These are phyloP conservation scores for Choristoneura fumiferana DNA, from an alignment of 1,140 invertebrate species.

Conservation along the genomic window DNA sequence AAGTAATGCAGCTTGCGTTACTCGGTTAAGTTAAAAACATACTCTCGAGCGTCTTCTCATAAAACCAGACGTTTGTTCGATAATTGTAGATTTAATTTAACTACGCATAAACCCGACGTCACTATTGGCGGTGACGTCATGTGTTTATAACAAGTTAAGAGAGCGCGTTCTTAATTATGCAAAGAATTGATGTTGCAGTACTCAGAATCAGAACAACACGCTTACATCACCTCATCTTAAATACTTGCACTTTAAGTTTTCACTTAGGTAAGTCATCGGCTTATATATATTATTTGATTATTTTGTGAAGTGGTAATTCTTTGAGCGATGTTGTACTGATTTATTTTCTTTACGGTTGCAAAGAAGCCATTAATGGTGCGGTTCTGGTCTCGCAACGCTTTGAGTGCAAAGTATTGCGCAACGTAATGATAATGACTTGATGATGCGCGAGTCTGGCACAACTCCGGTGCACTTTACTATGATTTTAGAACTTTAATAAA, in stretches of 20 bases:
- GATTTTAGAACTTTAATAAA: neutral
- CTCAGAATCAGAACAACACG: neutral
- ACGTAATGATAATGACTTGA: no score
- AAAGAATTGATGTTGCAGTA: neutral
- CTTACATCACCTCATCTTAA: neutral
- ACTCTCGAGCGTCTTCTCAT: no score
- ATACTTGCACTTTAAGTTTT: slow-evolving; percentile 15
- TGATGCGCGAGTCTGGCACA: no score
- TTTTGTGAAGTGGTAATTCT: neutral
- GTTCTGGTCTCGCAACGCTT: neutral
- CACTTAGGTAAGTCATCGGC: slow-evolving; percentile 1
- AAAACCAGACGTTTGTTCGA: no score
- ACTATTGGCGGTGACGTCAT: no score
- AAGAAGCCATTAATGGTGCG: neutral
- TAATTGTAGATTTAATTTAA: no score
- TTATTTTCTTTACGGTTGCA: neutral
- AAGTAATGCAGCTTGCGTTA: no score
- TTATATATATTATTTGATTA: neutral
- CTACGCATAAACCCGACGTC: no score
- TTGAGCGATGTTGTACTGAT: neutral
- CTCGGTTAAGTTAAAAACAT: no score
- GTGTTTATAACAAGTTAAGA: no score
- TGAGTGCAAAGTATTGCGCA: neutral
- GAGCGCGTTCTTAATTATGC: no score
- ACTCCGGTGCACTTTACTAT: no score